Percentiles rank a stretch among this genome's conserved stretches.
Evolutionary conservation across 2,113 vertebrate species (phyloP).

Genomic region (Scomber japonicus): DNA sequence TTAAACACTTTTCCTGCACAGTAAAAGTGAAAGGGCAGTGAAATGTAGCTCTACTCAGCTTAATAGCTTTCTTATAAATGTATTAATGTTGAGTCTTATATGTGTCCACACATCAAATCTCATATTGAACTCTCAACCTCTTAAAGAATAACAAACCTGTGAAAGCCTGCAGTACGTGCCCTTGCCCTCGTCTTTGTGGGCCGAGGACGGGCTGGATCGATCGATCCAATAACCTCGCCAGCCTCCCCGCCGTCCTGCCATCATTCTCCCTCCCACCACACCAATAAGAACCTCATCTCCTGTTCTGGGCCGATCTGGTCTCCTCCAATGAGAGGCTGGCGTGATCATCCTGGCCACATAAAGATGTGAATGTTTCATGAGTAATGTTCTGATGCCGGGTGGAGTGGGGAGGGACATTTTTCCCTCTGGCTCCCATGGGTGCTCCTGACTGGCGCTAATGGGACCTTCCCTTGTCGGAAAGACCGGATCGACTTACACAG

Average conservation of each 20-base stretch:
- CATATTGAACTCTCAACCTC: not conserved
- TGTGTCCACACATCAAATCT: not conserved
- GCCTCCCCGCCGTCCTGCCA: slow-evolving; percentile 55
- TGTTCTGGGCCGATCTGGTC: slow-evolving; percentile 82
- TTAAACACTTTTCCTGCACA: no score
- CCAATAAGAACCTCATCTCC: slow-evolving; percentile 80
- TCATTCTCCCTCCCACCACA: slow-evolving; percentile 32
- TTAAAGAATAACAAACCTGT: not conserved
- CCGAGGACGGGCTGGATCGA: slow-evolving; percentile 68
- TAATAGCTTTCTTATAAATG: no score
- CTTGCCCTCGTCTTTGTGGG: slow-evolving; percentile 62
- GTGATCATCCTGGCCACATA: slow-evolving; percentile 71
- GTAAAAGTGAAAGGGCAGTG: no score
- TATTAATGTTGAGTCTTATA: no score
- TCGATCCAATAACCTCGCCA: slow-evolving; percentile 61
- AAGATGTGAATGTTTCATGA: slow-evolving; percentile 85
- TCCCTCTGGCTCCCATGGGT: slow-evolving; percentile 72
- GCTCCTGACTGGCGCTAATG: slow-evolving; percentile 75
- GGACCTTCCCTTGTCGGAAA: slow-evolving; percentile 69
- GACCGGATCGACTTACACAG: slow-evolving; percentile 77
- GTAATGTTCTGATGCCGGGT: slow-evolving; percentile 65
- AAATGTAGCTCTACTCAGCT: no score
- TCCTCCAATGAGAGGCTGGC: slow-evolving; percentile 78
- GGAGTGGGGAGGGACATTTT: slow-evolving; percentile 59
- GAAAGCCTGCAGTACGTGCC: slow-evolving; percentile 43